These are phyloP conservation scores for Okamejei kenojei DNA, from an alignment of 2,797 vertebrate species.

Conservation along the genomic window DNA sequence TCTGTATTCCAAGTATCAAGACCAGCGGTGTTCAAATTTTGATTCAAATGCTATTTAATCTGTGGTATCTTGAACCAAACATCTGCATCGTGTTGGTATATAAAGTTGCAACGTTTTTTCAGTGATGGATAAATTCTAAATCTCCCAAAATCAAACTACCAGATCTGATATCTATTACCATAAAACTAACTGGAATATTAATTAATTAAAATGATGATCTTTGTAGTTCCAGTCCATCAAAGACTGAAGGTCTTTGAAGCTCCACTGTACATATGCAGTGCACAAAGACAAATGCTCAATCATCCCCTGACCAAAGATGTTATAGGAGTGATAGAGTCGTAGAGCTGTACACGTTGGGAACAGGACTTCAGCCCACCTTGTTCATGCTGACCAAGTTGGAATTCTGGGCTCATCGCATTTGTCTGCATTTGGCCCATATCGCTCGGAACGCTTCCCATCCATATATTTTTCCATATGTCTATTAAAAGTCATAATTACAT, in stretches of 20 bases:
- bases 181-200: not conserved
- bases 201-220: not conserved
- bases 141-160: not conserved
- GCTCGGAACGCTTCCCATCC: too few relatives aligned
- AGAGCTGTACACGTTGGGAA: too few relatives aligned
- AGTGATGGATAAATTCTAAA: not conserved
- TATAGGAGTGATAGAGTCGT: too few relatives aligned
- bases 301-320: not conserved
- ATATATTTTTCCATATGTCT: too few relatives aligned
- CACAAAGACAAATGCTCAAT: not conserved
- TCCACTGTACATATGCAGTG: not conserved
- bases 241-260: not conserved
- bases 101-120: not conserved
- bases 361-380: too few relatives aligned
- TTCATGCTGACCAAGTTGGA: too few relatives aligned
- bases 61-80: not conserved
- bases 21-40: not conserved
- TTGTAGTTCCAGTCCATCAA: too few relatives aligned
- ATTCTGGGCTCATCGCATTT: too few relatives aligned
- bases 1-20: not conserved
- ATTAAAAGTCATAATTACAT: too few relatives aligned
- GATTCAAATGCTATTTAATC: not conserved
- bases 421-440: too few relatives aligned
- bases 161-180: not conserved
- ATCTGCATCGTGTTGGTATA: not conserved